Evolutionary conservation across 1,140 invertebrate species (phyloP), one percentile per base, ranked within the genome.

Genomic region (Temnothorax nylanderi): DNA sequence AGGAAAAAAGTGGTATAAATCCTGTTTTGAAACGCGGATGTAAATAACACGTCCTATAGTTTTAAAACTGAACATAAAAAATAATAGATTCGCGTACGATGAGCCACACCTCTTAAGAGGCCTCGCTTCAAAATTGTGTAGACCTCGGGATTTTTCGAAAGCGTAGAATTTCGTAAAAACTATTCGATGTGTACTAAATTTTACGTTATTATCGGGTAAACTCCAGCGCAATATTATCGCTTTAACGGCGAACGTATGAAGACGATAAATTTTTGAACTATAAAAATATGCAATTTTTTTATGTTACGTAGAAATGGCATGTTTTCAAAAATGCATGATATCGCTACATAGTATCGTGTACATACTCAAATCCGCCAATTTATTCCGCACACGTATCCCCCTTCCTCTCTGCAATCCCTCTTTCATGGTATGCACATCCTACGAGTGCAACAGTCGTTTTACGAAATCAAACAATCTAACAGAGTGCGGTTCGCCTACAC

Each of bases 251-350:
- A 58, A 41, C 34, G 21, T 32, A 44, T 44, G 10, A 81, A 44
- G 51, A 56, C 37, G 65, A 56, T 71, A 71, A 56, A 41, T 81
- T 71, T 71, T 81, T 54, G 21, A 44, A 37, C 21, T 58, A 26
- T 32, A 71, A 81, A 81, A 81, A 74, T 54, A 82, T 49, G 67
- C 54, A 82, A 49, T 84, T 84, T 84, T 82, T 69, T 69, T 69
- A 54, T 11, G 26, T 18, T 60, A 44, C 26, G 62, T 74, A 75
- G 44, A 60, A 75, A 84, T 37, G 80, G 67, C n/a, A 84, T 69
- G 75, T n/a, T 74, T 84, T 75, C 54, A 84, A 75, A 60, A 84
- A 47, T 75, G 67, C 74, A 74, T 58, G 69, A 60, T 84, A 84
- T 71, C 64, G 37, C 51, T 56, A 49, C 54, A n/a, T n/a, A 11